These are phyloP conservation scores for Orchestia grillus DNA, from an alignment of 1,140 invertebrate genomes.

Conservation along the genomic window DNA sequence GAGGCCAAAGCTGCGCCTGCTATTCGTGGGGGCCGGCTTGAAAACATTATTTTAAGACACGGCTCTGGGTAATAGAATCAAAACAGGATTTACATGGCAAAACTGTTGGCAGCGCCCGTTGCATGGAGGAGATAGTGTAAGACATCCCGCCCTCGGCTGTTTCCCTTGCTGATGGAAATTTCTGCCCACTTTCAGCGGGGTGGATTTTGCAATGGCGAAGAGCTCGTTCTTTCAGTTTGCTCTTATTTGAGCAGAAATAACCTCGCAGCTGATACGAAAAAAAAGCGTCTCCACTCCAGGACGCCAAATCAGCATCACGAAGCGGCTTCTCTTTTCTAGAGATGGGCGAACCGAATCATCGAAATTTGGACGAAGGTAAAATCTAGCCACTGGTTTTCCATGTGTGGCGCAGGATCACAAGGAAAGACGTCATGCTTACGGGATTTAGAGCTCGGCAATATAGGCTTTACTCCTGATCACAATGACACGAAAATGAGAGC, in stretches of 20 bases:
- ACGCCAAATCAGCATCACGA: not conserved
- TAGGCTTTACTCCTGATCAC: slow-evolving; percentile 46
- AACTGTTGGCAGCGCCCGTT: slow-evolving; percentile 45
- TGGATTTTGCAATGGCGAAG: not conserved
- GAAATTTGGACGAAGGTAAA: not conserved
- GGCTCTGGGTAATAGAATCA: slow-evolving; percentile 49
- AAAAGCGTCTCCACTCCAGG: not conserved
- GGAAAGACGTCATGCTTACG: slow-evolving; percentile 50
- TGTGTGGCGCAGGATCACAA: slow-evolving; percentile 21
- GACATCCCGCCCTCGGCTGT: slow-evolving; percentile 34
- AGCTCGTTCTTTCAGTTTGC: not conserved
- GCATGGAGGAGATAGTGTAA: slow-evolving; percentile 51
- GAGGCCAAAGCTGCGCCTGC: slow-evolving; percentile 14
- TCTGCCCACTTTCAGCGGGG: not conserved
- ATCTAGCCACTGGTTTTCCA: slow-evolving; percentile 2
- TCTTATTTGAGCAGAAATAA: not conserved
- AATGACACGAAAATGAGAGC: slow-evolving; percentile 50
- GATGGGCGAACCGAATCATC: not conserved
- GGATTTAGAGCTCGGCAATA: slow-evolving; percentile 55
- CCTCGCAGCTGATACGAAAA: not conserved
- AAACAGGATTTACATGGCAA: slow-evolving; percentile 55
- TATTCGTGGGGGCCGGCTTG: slow-evolving; percentile 11
- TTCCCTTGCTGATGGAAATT: slow-evolving; percentile 40
- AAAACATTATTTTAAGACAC: slow-evolving; percentile 56
- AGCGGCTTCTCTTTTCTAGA: not conserved